phyloP scores from a whole-genome alignment of 2,113 vertebrate genomes.

The Vireo altiloquus region DNA sequence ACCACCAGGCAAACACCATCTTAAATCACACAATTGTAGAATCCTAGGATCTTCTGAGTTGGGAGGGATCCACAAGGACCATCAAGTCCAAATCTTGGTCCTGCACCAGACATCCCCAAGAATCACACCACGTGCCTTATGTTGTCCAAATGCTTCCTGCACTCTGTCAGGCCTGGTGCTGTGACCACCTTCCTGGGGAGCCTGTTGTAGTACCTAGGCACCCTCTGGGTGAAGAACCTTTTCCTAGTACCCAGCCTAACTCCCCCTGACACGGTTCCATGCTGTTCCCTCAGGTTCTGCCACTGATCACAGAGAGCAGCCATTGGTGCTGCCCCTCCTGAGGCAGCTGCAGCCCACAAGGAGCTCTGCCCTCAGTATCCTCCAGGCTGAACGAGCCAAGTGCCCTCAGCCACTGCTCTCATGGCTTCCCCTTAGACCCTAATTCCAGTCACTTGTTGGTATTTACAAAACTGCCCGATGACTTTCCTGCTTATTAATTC shows the following conservation, averaged over 20 bases:
- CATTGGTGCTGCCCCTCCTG: background rate
- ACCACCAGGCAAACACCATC: background rate
- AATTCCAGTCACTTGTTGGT: background rate
- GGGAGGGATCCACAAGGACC: background rate
- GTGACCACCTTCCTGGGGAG: background rate
- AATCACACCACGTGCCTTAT: background rate
- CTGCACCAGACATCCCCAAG: background rate
- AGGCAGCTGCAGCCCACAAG: background rate
- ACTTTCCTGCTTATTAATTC: background rate
- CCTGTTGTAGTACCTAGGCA: background rate
- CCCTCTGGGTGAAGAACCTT: background rate
- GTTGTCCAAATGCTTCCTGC: background rate
- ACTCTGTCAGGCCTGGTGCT: background rate
- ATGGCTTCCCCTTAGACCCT: background rate
- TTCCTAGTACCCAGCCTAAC: background rate
- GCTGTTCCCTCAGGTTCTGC: background rate
- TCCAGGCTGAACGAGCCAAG: background rate
- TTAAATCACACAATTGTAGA: background rate
- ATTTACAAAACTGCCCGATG: background rate
- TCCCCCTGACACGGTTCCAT: background rate
- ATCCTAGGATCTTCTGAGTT: background rate
- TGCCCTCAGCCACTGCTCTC: rapidly evolving
- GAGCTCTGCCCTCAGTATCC: background rate
- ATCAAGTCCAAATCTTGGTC: background rate
- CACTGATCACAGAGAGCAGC: background rate